phyloP scores from a whole-genome alignment of 2,888 invertebrate genomes.

The Macroteleia sp. region DNA sequence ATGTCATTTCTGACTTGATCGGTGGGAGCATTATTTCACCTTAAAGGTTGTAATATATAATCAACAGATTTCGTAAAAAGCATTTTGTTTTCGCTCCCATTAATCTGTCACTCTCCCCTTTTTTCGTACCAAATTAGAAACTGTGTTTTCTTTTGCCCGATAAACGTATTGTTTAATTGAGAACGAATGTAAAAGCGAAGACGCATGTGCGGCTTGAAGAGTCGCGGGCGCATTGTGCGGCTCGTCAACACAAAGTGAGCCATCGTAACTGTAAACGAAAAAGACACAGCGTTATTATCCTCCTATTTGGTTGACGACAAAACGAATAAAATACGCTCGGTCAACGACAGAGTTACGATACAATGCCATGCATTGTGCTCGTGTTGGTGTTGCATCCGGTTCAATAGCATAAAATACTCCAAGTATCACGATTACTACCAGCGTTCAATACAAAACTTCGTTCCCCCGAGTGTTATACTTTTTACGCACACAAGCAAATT shows the following conservation, averaged over 20 bases:
- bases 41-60: too few species aligned
- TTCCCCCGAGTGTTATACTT: too few species aligned
- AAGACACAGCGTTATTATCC: constrained; percentile 54
- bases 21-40: too few species aligned
- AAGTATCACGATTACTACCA: too few species aligned
- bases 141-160: constrained; percentile 4
- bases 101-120: too few species aligned
- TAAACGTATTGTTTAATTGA: constrained; percentile 26
- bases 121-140: constrained; percentile 14
- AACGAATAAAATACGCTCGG: constrained; percentile 49
- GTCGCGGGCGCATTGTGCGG: constrained; percentile 23
- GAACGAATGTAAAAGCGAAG: constrained; percentile 36
- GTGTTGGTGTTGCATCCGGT: constrained; percentile 61
- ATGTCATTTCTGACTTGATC: too few species aligned
- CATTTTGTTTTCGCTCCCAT: too few species aligned
- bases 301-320: constrained; percentile 53
- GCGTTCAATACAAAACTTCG: too few species aligned
- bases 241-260: constrained; percentile 35
- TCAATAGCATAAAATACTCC: constrained; percentile 57
- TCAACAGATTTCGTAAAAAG: too few species aligned
- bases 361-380: constrained; percentile 49
- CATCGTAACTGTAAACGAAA: constrained; percentile 55
- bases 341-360: constrained; percentile 44
- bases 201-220: constrained; percentile 20
- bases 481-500: too few species aligned